These are phyloP conservation scores for Euclidia mi DNA, from an alignment of 2,888 invertebrate genomes.

Conservation along the genomic window DNA sequence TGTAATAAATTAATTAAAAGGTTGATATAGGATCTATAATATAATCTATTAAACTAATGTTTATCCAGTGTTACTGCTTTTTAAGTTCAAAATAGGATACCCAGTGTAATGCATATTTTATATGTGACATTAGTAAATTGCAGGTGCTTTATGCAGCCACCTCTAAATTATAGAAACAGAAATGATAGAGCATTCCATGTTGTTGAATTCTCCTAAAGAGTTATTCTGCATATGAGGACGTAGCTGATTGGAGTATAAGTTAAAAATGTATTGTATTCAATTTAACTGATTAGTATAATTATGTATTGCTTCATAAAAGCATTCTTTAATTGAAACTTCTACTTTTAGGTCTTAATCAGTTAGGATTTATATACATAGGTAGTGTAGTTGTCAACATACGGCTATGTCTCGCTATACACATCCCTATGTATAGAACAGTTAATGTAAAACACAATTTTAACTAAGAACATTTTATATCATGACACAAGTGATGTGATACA, in stretches of 20 bases:
- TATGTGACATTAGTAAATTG: constrained; percentile 72
- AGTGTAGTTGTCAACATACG: constrained; percentile 44
- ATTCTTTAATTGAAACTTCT: constrained; percentile 64
- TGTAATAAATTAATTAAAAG: constrained; percentile 50
- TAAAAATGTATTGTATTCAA: constrained; percentile 68
- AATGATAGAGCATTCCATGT: constrained; percentile 82
- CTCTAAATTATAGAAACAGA: constrained; percentile 63
- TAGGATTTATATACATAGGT: constrained; percentile 54
- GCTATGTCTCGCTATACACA: constrained; percentile 31
- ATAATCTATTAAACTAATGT: constrained; percentile 59
- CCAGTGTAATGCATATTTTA: constrained; percentile 75
- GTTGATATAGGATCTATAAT: constrained; percentile 54
- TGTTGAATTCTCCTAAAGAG: constrained; percentile 69
- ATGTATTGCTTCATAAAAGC: constrained; percentile 72
- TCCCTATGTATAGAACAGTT: constrained; percentile 29
- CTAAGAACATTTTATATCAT: constrained; percentile 37
- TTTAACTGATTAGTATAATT: constrained; percentile 71
- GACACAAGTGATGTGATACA: constrained; percentile 38
- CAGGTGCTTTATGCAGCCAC: constrained; percentile 43
- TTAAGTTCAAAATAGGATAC: constrained; percentile 60
- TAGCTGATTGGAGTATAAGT: constrained; percentile 68
- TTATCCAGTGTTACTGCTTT: constrained; percentile 65
- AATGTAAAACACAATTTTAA: constrained; percentile 30
- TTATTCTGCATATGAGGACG: constrained; percentile 64
- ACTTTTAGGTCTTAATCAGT: constrained; percentile 60